phyloP scores from a whole-genome alignment of 1,140 invertebrate species.

The Micrasema minimum region DNA sequence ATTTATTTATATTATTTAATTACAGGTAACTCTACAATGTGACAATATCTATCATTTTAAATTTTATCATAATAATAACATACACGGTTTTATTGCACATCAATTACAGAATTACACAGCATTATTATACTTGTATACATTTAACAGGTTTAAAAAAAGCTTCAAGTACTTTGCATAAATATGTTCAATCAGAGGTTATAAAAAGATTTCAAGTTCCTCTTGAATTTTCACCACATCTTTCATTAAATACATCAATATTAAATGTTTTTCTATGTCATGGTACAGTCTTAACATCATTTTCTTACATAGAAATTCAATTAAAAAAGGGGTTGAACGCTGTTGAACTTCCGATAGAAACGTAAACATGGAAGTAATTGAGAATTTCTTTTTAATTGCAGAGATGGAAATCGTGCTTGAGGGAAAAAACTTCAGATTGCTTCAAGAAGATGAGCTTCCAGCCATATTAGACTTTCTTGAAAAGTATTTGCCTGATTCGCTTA shows the following conservation, averaged over 20 bases:
- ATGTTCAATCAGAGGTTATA: not conserved
- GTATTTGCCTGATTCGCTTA: conserved; percentile 84
- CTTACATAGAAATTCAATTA: not conserved
- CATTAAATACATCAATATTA: not conserved
- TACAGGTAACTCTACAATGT: too few relatives aligned
- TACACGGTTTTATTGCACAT: too few relatives aligned
- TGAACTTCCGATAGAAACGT: not conserved
- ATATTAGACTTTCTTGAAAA: conserved; percentile 79
- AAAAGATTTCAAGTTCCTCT: not conserved
- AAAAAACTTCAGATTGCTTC: conserved; percentile 85
- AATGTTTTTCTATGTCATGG: too few relatives aligned
- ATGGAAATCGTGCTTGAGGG: conserved; percentile 84
- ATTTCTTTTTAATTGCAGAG: conserved; percentile 65
- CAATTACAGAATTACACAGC: too few relatives aligned
- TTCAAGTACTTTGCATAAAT: too few relatives aligned
- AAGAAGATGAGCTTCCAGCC: conserved; percentile 81
- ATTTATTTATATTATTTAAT: too few relatives aligned
- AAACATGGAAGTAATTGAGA: not conserved
- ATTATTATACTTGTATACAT: too few relatives aligned
- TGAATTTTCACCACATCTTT: not conserved
- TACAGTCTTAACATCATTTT: not conserved
- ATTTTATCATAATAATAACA: too few relatives aligned
- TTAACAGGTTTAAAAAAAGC: too few relatives aligned
- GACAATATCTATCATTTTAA: too few relatives aligned
- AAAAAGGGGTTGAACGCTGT: not conserved